Evolutionary conservation across 1,140 invertebrate species (phyloP), one percentile per base, ranked within the genome.

Genomic region (Drosophila athabasca): DNA sequence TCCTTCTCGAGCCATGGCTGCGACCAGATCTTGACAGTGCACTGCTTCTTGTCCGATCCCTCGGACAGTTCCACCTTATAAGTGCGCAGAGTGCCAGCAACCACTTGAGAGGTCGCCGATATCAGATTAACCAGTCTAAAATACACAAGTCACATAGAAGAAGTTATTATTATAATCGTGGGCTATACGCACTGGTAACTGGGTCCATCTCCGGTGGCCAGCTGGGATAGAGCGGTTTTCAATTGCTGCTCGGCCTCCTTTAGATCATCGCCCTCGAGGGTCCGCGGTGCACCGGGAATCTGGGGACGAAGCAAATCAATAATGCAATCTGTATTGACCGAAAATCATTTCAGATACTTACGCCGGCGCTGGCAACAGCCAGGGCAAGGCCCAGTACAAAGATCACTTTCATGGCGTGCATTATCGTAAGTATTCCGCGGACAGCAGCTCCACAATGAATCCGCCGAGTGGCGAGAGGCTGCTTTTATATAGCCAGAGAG

Each of bases 101-200:
- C 88, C 29, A 90, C 50, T 50, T 90, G 88, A 2, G 59, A 53
- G 4, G 64, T 68, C 15, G 62, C 88, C 5, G 82, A 78, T 6
- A 48, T 46, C 3, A 90, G 71, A 9, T 81, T 90, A 13, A 61
- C 50, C n/a, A 81, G 6, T 26, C 88, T 90, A 17, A 2, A 62
- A 19, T 17, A 8, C 5, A 35, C 2, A 17, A 26, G 13, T 13
- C 35, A 13, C 11, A 39, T 39, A 4, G 31, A 11, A 39, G 5
- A 13, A 3, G 11, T 39, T 0, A 0, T 39, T 2, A 29, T 44
- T 57, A 3, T 44, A 17, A 26, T 31, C 29, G 13, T 3, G 19
- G 17, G 43, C 1, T 9, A 8, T 2, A 53, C 64, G 61, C 19
- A 69, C 74, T 59, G 55, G 31, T 62, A 77, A 39, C 24, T 57